Base-by-base conservation (phyloP, 2,797 vertebrate genomes). In the Stomatorhinus walkeri region DNA sequence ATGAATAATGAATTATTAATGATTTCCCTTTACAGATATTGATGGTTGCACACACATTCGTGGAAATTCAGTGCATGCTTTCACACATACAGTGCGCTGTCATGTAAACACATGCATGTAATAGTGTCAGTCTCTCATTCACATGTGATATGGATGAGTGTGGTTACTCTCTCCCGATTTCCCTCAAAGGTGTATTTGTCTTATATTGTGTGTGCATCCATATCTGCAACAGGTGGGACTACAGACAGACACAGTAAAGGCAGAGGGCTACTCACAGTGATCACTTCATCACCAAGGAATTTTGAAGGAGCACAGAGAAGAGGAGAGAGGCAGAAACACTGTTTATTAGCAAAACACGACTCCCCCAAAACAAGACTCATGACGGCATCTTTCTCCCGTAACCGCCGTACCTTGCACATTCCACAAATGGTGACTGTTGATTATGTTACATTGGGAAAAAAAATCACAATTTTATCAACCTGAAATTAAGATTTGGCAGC, bases 201-300 rank as follows among this genome's bases (percentile, higher is more conserved):
- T 28, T 28, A 36, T 43, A 36, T 19, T 22, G 22, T 10, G 56
- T 87, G 56, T 68, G 40, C 40, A 14, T 68, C 32, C 36, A 32
- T 87, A 40, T 87, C 14, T 59, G 48, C 19, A 4, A 40, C 85
- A 87, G 49, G 19, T 16, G 49, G 51, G n/a, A 56, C 24, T 7
- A 43, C 52, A n/a, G 16, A 12, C 36, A 46, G 4, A 9, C 1
- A 49, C 59, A 24, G 36, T n/a, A 79, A 19, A n/a, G 24, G 85
- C 24, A 16, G 28, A 85, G 24, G 5, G 61, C 9, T 87, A 93
- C 94, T 92, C 89, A 95, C 94, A 3, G 93, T 94, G 2, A 96
- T 91, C 64, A 96, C 95, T 96, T 64, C 52, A 83, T 40, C 88
- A 88, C 4, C 61, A 19, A 24, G 28, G 32, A 46, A 40, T 9